A percentile compares a stretch with the other conserved stretches of the same genome.
Conservation (phyloP, 2,797 vertebrate genomes). For the Otolemur crassicaudatus region DNA sequence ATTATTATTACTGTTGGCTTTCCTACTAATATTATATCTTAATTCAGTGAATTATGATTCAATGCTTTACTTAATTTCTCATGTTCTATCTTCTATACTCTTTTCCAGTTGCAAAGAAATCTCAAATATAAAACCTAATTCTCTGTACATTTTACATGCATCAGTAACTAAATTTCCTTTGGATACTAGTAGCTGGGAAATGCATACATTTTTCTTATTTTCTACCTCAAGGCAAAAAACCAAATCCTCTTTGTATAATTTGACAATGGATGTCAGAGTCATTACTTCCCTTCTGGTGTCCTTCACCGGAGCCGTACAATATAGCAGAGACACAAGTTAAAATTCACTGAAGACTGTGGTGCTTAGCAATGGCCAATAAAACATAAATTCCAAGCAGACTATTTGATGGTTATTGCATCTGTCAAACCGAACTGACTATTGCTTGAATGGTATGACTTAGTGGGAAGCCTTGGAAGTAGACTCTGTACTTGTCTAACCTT, state of each 20-base stretch:
- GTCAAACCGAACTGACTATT: neutral
- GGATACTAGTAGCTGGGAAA: neutral
- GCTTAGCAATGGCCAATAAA: neutral
- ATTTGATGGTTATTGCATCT: neutral
- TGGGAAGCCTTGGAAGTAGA: neutral
- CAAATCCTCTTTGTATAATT: neutral
- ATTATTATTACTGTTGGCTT: neutral
- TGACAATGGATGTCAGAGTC: neutral
- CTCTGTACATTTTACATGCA: neutral
- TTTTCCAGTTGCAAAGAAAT: neutral
- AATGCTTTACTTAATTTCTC: neutral
- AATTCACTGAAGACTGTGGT: neutral
- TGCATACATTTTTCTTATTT: neutral
- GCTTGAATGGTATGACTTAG: neutral
- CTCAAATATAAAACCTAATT: slow-evolving; percentile 14
- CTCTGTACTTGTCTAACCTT: neutral
- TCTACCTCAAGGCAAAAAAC: neutral
- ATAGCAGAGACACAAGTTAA: neutral
- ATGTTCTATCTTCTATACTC: neutral
- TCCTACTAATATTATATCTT: neutral
- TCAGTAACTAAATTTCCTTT: neutral
- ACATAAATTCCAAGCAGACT: neutral
- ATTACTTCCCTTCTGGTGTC: neutral
- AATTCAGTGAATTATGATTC: neutral
- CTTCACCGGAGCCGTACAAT: neutral